Evolutionary conservation across 2,888 invertebrate genomes (phyloP), one percentile per base, ranked within the genome.

Genomic region (Microctonus brassicae): DNA sequence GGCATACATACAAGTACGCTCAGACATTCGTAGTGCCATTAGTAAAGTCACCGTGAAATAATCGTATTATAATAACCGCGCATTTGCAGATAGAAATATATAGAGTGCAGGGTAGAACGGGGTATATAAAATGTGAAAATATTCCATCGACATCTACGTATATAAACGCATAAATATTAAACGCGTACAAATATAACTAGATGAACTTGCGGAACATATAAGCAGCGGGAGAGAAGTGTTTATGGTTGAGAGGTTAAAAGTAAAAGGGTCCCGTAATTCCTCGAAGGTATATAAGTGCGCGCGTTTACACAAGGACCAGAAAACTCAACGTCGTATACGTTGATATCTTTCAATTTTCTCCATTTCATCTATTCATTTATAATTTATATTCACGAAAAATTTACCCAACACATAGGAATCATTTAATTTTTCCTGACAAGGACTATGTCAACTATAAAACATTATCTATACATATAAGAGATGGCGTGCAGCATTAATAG

Each of bases 21-120:
- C 66, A 72, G 72, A 72, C 72, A 62, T 61, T 74, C 63, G 57
- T 34, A 61, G 67, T 61, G 29, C 39, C 57, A 66, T 26, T 63
- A 61, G 73, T 73, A 79, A 79, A 79, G 76, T 79, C 77, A 76
- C 76, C 77, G 78, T 74, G 76, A 79, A 80, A 77, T 80, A 78
- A 82, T 80, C 75, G 79, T 74, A 78, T 82, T 78, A 77, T 34
- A 73, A 13, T 17, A 47, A 7, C n/a, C n/a, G 29, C 3, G 17
- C 47, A n/a, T 36, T 39, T 13, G 20, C 13, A 62, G 26, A 22
- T 13, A 24, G 39, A 22, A 36, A 64, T n/a, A n/a, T n/a, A n/a
- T 55, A 53, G 39, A 29, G 34, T 47, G 42, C n/a, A n/a, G 29
- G 53, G 64, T 68, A 29, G 36, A 62, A 70, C 60, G 60, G 69